Conservation (phyloP, 2,797 vertebrate genomes). For the Acropternis orthonyx region DNA sequence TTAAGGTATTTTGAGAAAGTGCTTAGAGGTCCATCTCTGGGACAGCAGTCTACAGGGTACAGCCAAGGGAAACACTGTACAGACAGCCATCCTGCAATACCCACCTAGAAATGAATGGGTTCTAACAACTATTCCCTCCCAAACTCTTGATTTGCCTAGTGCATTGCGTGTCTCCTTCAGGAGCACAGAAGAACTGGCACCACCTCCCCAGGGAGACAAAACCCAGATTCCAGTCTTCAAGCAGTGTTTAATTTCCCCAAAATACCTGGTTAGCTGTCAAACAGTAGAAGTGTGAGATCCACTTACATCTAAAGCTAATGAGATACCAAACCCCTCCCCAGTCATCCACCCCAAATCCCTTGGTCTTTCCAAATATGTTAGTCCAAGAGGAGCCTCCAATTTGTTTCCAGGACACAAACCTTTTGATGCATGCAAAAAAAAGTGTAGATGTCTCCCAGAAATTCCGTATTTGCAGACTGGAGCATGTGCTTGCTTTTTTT, state of each 20-base stretch:
- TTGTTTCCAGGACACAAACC: background rate
- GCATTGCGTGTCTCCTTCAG: background rate
- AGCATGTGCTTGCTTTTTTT: background rate
- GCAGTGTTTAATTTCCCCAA: background rate
- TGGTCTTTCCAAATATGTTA: background rate
- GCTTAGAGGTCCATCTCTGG: background rate
- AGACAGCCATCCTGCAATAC: background rate
- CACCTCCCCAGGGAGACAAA: background rate
- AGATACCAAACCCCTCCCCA: background rate
- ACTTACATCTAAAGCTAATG: background rate
- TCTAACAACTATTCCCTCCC: background rate
- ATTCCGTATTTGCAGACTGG: background rate
- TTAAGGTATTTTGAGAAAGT: background rate
- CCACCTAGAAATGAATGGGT: background rate
- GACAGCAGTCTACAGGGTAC: background rate
- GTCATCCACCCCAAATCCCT: background rate
- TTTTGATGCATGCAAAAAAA: background rate
- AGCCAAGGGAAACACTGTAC: background rate
- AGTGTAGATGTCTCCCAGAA: background rate
- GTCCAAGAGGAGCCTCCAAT: background rate
- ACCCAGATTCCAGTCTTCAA: background rate
- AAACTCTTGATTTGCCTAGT: background rate
- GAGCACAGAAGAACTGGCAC: background rate
- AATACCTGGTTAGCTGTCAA: background rate
- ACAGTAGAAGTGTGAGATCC: background rate